Percentiles rank a stretch among this genome's conserved stretches.
phyloP scores from a whole-genome alignment of 2,113 vertebrate genomes.

The Corythaeola cristata region DNA sequence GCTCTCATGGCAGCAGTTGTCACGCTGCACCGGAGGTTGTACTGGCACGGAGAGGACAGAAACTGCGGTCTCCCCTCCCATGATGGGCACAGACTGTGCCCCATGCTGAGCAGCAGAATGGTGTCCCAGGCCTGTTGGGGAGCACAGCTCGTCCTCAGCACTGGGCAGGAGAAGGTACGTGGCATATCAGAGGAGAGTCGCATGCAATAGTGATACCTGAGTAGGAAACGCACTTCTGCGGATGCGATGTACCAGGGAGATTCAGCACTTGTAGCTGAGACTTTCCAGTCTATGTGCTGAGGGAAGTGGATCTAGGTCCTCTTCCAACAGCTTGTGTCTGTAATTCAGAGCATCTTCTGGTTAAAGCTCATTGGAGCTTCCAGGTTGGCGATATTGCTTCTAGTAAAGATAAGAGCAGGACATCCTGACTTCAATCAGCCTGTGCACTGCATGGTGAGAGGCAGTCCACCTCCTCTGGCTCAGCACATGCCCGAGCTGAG shows the following conservation, averaged over 20 bases:
- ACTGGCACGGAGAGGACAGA: too few relatives aligned
- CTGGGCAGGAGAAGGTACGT: background rate
- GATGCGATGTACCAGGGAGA: background rate
- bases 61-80: background rate
- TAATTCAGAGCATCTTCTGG: background rate
- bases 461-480: background rate
- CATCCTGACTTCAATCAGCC: background rate
- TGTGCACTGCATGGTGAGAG: background rate
- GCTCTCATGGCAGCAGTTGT: background rate
- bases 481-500: rapidly evolving
- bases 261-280: background rate
- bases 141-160: rapidly evolving
- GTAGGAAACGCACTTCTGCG: background rate
- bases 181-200: background rate
- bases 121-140: background rate
- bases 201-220: background rate
- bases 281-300: background rate
- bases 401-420: background rate
- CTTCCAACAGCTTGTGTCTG: background rate
- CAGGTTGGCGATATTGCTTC: background rate
- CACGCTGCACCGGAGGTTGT: rapidly evolving
- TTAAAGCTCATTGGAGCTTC: background rate
- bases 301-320: background rate
- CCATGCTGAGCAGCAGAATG: background rate
- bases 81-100: background rate